Evolutionary conservation across 2,113 vertebrate genomes (phyloP), one percentile per base, ranked within the genome.

Genomic region (Aegithalos caudatus): DNA sequence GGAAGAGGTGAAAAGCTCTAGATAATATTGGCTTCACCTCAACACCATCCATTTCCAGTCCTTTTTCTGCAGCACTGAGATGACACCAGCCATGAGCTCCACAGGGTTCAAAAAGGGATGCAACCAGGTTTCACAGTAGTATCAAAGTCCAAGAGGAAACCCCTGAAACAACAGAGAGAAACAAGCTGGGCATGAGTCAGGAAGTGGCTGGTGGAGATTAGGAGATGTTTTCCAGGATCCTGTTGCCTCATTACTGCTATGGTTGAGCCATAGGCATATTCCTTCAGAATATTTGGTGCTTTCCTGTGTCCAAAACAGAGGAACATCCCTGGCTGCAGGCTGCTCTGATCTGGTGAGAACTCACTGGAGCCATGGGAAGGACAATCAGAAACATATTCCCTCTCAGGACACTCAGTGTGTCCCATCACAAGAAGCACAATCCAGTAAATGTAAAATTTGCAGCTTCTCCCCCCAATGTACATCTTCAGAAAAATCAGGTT

Each of bases 231-330:
- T 31, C 33, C 28, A 91, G 53, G 48, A 35, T 17, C 13, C 19
- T 8, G 6, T 16, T 69, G 31, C 38, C 47, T 60, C 0, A 0
- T 31, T 48, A 9, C 28, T 77, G 50, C 62, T 51, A 1, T 58
- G 40, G 8, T 48, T 65, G 38, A 29, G 23, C 22, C 14, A 31
- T 3, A 16, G 23, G 25, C 6, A 9, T 25, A 33, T 77, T 80
- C 60, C 42, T 81, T 31, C 45, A 60, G 77, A 57, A n/a, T 9
- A 13, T 51, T 80, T 69, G 23, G 45, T 78, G 21, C 18, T 62
- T 33, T 21, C 16, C 14, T 81, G 29, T 71, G 42, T 60, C 33
- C 4, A 7, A 42, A 89, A 15, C 14, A 62, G 38, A 53, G 53
- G 25, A 60, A 62, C 9, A 16, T 20, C 28, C 19, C 22, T 57